A percentile compares a stretch with the other conserved stretches of the same genome.
Conservation (phyloP, 2,113 vertebrate species). For the Amphilophus citrinellus region DNA sequence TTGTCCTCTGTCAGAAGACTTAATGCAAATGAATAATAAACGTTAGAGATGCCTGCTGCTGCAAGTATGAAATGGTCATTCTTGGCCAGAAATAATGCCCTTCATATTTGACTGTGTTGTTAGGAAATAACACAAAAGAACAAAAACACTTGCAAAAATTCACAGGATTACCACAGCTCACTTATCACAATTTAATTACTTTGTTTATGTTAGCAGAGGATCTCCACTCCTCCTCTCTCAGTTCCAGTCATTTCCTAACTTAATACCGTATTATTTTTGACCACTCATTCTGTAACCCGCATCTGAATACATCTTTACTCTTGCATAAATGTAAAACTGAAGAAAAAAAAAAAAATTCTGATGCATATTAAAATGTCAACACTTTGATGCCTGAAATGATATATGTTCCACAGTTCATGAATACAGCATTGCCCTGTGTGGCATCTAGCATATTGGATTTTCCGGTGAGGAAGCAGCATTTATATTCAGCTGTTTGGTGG, state of each 20-base stretch:
- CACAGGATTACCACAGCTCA: slow-evolving; percentile 59
- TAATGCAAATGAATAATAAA: slow-evolving; percentile 28
- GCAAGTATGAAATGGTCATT: slow-evolving; percentile 59
- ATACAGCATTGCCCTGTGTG: slow-evolving; percentile 22
- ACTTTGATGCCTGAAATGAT: slow-evolving; percentile 48
- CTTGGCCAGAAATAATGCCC: slow-evolving; percentile 59
- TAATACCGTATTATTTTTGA: slow-evolving; percentile 68
- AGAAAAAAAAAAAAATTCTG: slow-evolving; percentile 7
- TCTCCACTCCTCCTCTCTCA: slow-evolving; percentile 39
- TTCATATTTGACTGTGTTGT: slow-evolving; percentile 47
- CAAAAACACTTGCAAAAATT: slow-evolving; percentile 58
- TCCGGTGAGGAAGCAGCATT: slow-evolving; percentile 25
- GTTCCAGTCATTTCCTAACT: slow-evolving; percentile 59
- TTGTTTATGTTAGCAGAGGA: slow-evolving; percentile 61
- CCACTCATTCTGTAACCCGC: slow-evolving; percentile 41
- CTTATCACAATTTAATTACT: slow-evolving; percentile 79
- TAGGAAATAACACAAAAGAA: slow-evolving; percentile 69
- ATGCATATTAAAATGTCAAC: slow-evolving; percentile 60
- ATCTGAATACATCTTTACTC: slow-evolving; percentile 19
- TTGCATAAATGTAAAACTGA: slow-evolving; percentile 22
- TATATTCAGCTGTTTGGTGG: slow-evolving; percentile 45
- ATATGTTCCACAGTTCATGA: slow-evolving; percentile 45
- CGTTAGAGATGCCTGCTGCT: slow-evolving; percentile 30
- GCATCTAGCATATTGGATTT: slow-evolving; percentile 49
- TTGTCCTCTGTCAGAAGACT: slow-evolving; percentile 7